A percentile compares a stretch with the other conserved stretches of the same genome.
Evolutionary conservation across 2,797 vertebrate genomes (phyloP).

Genomic region (Hemitrygon akajei): DNA sequence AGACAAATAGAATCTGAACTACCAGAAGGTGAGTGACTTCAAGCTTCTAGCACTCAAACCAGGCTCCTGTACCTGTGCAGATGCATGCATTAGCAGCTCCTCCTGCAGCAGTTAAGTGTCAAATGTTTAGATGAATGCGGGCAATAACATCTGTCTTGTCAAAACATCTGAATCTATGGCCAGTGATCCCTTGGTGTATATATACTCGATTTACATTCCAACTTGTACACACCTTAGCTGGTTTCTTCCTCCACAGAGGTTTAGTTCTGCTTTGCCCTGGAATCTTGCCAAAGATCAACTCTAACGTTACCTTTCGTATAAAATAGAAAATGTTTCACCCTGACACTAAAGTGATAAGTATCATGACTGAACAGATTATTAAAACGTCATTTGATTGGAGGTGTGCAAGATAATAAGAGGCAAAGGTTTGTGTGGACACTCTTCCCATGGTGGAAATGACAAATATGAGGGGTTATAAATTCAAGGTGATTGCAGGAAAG

Average conservation of each 20-base stretch:
- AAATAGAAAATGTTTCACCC: conserved; percentile 13
- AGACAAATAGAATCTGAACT: no score
- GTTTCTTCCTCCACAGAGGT: neutral
- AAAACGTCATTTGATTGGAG: neutral
- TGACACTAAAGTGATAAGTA: neutral
- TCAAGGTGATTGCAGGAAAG: no score
- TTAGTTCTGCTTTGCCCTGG: neutral
- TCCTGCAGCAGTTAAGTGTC: neutral
- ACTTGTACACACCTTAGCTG: neutral
- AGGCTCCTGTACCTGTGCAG: no score
- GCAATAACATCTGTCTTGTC: conserved; percentile 4
- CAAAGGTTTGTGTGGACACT: no score
- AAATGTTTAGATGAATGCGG: neutral
- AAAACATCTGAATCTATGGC: neutral
- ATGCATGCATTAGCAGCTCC: neutral
- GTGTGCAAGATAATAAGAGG: no score
- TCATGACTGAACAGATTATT: neutral
- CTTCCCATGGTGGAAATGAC: no score
- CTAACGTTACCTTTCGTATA: neutral
- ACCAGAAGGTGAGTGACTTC: neutral
- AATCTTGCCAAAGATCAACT: neutral
- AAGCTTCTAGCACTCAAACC: neutral
- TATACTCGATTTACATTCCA: neutral
- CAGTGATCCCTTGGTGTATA: neutral
- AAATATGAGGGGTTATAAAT: no score